Conservation (phyloP, 1,140 invertebrate genomes). For the Bombus consobrinus region DNA sequence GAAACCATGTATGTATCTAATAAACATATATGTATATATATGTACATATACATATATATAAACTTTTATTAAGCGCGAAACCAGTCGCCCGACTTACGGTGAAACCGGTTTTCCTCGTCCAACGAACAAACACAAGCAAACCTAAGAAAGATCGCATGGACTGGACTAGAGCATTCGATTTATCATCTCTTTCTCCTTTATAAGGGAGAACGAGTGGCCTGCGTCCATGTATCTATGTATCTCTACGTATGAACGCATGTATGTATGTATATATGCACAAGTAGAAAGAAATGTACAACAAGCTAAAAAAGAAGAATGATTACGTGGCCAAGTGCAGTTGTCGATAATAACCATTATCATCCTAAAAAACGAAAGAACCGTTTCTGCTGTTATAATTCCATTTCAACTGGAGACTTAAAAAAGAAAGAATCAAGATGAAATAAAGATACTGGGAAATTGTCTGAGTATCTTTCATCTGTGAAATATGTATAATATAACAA, state of each 20-base stretch:
- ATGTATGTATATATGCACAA: neutral
- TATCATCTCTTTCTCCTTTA: neutral
- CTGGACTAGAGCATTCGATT: conserved; percentile 24
- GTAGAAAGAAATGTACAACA: neutral
- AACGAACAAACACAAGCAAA: conserved; percentile 2
- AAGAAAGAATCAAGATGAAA: neutral
- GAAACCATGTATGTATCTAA: conserved; percentile 57
- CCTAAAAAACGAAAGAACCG: neutral
- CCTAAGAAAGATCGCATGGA: conserved; percentile 24
- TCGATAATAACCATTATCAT: neutral
- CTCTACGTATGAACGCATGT: neutral
- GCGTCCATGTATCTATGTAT: neutral
- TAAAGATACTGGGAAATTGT: neutral
- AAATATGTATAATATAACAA: neutral
- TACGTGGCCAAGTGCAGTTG: neutral
- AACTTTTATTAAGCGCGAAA: conserved; percentile 77
- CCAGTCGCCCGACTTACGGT: conserved; percentile 70
- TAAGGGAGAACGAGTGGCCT: neutral
- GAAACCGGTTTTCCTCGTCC: conserved; percentile 72
- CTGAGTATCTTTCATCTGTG: neutral
- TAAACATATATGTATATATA: neutral
- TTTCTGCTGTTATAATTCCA: neutral
- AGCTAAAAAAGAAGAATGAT: neutral
- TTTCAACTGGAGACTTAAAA: neutral
- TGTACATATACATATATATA: neutral